Evolutionary conservation across 1,140 invertebrate genomes (phyloP).

Genomic region (Phymorhynchus buccinoides): DNA sequence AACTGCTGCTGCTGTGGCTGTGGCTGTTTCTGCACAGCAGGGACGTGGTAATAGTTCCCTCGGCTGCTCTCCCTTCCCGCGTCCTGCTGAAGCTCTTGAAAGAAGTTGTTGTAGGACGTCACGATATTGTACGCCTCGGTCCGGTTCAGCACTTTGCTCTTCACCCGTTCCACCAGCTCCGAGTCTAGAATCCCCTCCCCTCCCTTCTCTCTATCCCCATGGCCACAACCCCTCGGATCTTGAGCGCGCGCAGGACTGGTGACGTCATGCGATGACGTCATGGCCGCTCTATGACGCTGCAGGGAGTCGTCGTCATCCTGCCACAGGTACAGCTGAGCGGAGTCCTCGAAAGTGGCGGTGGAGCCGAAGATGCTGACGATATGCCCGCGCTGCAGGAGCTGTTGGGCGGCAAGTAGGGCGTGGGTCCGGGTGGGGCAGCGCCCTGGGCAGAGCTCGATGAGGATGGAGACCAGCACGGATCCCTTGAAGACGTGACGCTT

Average conservation of each 20-base stretch:
- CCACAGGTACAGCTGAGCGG: slow-evolving; percentile 66
- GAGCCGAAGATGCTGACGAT: slow-evolving; percentile 62
- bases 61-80: neutral
- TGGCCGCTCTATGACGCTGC: slow-evolving; percentile 38
- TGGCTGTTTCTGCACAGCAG: neutral
- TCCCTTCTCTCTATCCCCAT: neutral
- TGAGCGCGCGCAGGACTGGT: neutral
- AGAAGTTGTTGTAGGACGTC: slow-evolving; percentile 50
- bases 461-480: slow-evolving; percentile 58
- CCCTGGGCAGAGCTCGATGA: slow-evolving; percentile 57
- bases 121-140: slow-evolving; percentile 51
- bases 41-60: neutral
- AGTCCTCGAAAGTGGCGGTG: slow-evolving; percentile 66
- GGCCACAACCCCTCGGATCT: neutral
- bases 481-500: slow-evolving; percentile 65
- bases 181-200: slow-evolving; percentile 19
- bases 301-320: slow-evolving; percentile 54
- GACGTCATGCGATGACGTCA: slow-evolving; percentile 51
- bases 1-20: neutral
- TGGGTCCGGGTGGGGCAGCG: slow-evolving; percentile 58
- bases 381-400: slow-evolving; percentile 62
- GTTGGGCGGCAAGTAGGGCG: slow-evolving; percentile 60
- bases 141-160: slow-evolving; percentile 49
- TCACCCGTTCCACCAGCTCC: slow-evolving; percentile 50
- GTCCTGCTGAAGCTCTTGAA: slow-evolving; percentile 47